phyloP scores from a whole-genome alignment of 2,888 invertebrate genomes.

The Drosophila subsilvestris region DNA sequence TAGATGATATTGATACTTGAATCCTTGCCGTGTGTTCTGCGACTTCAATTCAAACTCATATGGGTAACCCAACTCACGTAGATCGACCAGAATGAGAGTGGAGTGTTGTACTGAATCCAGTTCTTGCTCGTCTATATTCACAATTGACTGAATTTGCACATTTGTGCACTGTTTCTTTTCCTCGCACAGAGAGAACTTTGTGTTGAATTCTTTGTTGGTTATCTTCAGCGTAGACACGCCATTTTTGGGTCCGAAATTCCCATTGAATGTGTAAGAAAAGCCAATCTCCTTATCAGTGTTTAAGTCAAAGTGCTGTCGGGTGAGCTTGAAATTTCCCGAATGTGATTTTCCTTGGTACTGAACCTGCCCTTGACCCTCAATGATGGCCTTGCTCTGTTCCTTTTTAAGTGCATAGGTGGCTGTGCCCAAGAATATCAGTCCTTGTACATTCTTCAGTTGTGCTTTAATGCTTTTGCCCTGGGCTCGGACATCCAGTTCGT shows the following conservation, averaged over 20 bases:
- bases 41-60: slow-evolving; percentile 90
- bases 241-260: slow-evolving; percentile 88
- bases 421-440: slow-evolving; percentile 88
- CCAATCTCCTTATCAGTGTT: slow-evolving; percentile 88
- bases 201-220: slow-evolving; percentile 89
- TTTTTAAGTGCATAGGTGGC: slow-evolving; percentile 89
- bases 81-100: slow-evolving; percentile 88
- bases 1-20: slow-evolving; percentile 87
- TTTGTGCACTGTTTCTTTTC: slow-evolving; percentile 92
- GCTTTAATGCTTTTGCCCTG: slow-evolving; percentile 88
- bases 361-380: slow-evolving; percentile 91
- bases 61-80: slow-evolving; percentile 89
- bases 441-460: slow-evolving; percentile 86
- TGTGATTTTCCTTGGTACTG: slow-evolving; percentile 89
- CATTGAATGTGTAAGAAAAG: slow-evolving; percentile 87
- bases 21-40: slow-evolving; percentile 86
- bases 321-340: slow-evolving; percentile 90
- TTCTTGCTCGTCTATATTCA: slow-evolving; percentile 65
- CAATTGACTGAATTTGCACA: slow-evolving; percentile 85
- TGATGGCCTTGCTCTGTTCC: slow-evolving; percentile 88
- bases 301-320: slow-evolving; percentile 87
- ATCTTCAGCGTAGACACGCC: slow-evolving; percentile 88
- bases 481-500: slow-evolving; percentile 87
- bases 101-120: slow-evolving; percentile 86
- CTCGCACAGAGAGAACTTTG: slow-evolving; percentile 90